Base-by-base conservation (phyloP, 2,113 vertebrate species). In the Callospermophilus lateralis region DNA sequence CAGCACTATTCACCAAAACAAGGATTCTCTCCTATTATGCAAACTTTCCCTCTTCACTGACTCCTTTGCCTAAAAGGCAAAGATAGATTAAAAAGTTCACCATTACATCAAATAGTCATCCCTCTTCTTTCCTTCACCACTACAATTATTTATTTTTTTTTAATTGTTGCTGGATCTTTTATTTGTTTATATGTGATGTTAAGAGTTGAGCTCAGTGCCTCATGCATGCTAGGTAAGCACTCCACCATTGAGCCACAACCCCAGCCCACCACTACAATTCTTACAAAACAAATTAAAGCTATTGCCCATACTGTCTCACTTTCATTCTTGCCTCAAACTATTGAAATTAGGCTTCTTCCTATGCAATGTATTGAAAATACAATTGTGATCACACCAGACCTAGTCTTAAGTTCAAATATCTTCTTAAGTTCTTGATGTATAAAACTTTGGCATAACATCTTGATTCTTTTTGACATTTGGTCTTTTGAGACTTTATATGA, bases 291-390 rank as follows among this genome's bases (percentile, higher is more conserved):
- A 89, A 32, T 85, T n/a, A 68, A 11, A 90, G 39, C 37, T 28
- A 34, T 10, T 67, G 1, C 8, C 9, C 15, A 70, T 0, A 68
- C 8, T 77, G 67, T 73, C 20, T 34, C 13, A 72, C 12, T 77
- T 93, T 45, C 11, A 48, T 87, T 80, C 30, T 88, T 55, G 53
- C 0, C 1, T 77, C 42, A 45, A 58, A 9, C 37, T 79, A 53
- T 17, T 77, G n/a, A 88, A 95, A 94, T 72, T 48, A 42, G 55
- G 8, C 5, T n/a, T 61, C 34, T 87, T 67, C 32, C n/a, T 68
- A 53, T 58, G 16, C 26, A 85, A 42, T 73, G 28, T 74, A 34
- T n/a, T 91, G 48, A 77, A 90, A 91, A 90, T 90, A 88, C 0
- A 13, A 28, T 12, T 87, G 48, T 45, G 30, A 53, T 91, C 4